Base-by-base conservation (phyloP, 2,888 invertebrate genomes). In the Brenthis ino region DNA sequence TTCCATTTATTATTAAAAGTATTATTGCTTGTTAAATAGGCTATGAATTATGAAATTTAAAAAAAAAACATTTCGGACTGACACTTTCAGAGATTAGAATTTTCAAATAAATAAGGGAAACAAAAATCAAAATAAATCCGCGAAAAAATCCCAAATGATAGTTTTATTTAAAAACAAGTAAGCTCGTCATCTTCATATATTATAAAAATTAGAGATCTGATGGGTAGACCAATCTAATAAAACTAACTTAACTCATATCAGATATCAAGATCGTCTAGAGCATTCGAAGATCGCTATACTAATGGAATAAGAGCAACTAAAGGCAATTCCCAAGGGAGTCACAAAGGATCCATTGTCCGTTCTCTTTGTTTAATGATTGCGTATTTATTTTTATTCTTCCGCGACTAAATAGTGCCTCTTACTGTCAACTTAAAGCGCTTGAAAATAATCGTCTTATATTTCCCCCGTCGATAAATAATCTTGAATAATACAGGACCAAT, bases 301-400 rank as follows among this genome's bases (percentile, higher is more conserved):
- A 85, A 86, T 80, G 79, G 81, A 85, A 86, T 86, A 82, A 85
- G 77, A 71, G 73, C 75, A 76, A 78, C 81, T 80, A 82, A 82
- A 80, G 77, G 81, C 83, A 82, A 86, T 85, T 43, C 37, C 79
- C 78, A 79, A 78, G 80, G 77, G 82, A 85, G 85, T 85, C 81
- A 79, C 85, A 84, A 86, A 83, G 65, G 73, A 57, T 43, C 58
- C 57, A 61, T 65, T 53, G 60, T 65, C 65, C 65, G n/a, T 57
- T 56, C 54, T 47, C 47, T 61, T 47, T 58, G 47, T 53, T 54
- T 66, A 64, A 65, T 68, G 61, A 64, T 33, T 58, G 63, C 61
- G 65, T 67, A 67, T 70, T 66, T 72, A 68, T 64, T 70, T 72
- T 68, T 64, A 70, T 66, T 67, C 51, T 66, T 37, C 63, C n/a